These are phyloP conservation scores for Zoanthus sansibaricus DNA, from an alignment of 92 coral and sea anemone genomes.

Conservation along the genomic window DNA sequence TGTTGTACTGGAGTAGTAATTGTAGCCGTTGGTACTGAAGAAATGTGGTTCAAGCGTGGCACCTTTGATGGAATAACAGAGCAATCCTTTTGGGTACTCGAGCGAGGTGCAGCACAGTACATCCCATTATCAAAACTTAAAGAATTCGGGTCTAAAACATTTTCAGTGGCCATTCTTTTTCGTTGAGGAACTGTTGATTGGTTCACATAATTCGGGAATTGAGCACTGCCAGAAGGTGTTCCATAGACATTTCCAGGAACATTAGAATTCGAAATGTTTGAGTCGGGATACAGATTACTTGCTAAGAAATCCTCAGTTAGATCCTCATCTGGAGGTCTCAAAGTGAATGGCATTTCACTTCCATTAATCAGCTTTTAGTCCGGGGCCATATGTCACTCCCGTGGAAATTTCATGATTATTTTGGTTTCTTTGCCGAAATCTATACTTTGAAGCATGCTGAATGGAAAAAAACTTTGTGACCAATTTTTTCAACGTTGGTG, in stretches of 20 bases:
- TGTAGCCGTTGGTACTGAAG: slow-evolving; percentile 28
- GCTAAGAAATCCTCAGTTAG: not conserved
- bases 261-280: slow-evolving; percentile 2
- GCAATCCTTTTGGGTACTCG: not conserved
- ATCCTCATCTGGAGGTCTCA: slow-evolving; percentile 28
- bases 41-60: slow-evolving; percentile 44
- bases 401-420: too few relatives aligned
- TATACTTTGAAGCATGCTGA: too few relatives aligned
- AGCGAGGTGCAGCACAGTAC: not conserved
- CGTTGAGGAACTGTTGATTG: not conserved
- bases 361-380: too few relatives aligned
- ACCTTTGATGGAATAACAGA: slow-evolving; percentile 16
- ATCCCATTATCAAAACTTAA: not conserved
- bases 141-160: not conserved
- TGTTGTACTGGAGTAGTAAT: slow-evolving; percentile 3
- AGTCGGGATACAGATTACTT: not conserved
- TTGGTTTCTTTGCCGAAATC: too few relatives aligned
- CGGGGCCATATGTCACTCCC: too few relatives aligned
- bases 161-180: slow-evolving; percentile 18
- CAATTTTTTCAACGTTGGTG: too few relatives aligned
- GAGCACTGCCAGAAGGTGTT: not conserved
- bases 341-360: slow-evolving; percentile 29
- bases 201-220: not conserved
- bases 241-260: not conserved
- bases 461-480: too few relatives aligned